Base-by-base conservation (phyloP, 2,797 vertebrate genomes). In the Myripristis jacobus region DNA sequence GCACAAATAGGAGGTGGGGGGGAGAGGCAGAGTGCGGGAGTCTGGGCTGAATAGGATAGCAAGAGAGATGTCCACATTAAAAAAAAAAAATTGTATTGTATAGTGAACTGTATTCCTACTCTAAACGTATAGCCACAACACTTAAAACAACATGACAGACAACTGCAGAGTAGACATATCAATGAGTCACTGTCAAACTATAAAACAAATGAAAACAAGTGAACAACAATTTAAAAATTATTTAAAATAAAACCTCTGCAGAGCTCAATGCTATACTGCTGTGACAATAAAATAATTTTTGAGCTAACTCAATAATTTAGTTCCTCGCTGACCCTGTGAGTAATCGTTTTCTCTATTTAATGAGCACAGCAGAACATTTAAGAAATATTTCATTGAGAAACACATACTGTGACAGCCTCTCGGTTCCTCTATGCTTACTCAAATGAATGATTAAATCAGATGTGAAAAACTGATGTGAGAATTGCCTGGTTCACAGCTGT, bases 261-360 rank as follows among this genome's bases (percentile, higher is more conserved):
- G 48, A 56, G 29, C 68, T 79, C 59, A 70, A 75, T 70, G 53
- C 73, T 73, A 71, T 71, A 48, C 38, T 19, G 44, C 46, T 24
- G 41, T 15, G 29, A 48, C 3, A 53, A 75, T 60, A 58, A 19
- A 66, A 66, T 47, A 21, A 81, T 83, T 81, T 77, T 50, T 77
- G 22, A 71, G 34, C 24, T 22, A 78, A 78, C 74, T 73, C 62
- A 71, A 73, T 66, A 7, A 70, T 68, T 75, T 0, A 60, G 77
- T 58, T 86, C 29, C 44, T 66, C 54, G 36, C 57, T 81, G 68
- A 84, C 50, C 53, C 55, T 74, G 50, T 80, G 59, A 80, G 72
- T 51, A 66, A 24, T 13, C 12, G 18, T 18, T 46, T 73, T 67
- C 25, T 50, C 36, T 51, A 8, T 65, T 66, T 69, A 67, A 61